Base-by-base conservation (phyloP, 2,113 vertebrate genomes). In the Spilogale gracilis region DNA sequence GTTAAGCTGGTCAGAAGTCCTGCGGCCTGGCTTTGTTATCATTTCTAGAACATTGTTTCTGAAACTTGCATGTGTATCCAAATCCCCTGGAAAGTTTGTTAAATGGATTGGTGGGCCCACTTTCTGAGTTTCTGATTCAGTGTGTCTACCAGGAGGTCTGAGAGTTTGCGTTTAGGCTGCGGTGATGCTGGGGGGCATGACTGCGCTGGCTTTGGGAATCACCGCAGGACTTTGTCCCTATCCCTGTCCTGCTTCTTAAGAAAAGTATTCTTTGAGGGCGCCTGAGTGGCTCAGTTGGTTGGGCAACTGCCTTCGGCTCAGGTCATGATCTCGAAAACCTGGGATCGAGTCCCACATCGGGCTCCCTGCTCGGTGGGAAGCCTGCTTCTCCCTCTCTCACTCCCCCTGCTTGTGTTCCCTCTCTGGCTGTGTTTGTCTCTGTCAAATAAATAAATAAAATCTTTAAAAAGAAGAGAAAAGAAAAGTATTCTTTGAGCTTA, bases 141-240 rank as follows among this genome's bases (percentile, higher is more conserved):
- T 38, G 4, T 5, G 10, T 76, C 83, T 52, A 11, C 27, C 1
- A 10, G 60, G 9, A 67, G 20, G 7, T 71, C 56, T 76, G 52
- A 81, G 61, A 82, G 52, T 50, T 52, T 9, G 6, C 12, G 6
- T 78, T 63, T 82, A 60, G n/a, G 5, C 17, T 23, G 3, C 21
- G 25, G 12, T n/a, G 67, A 3, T 79, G 3, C 30, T 54, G 32
- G 12, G 6, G 30, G 30, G 2, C 0, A 0, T 32, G 9, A 80
- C 83, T 32, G 38, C 30, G 58, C 13, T 14, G n/a, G 9, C 80
- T 88, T 76, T 20, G 48, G 85, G 43, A 79, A 63, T 45, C 50
- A 30, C 25, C 17, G 2, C 50, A 10, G 1, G 18, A 63, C 32
- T 81, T 76, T 25, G 56, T 18, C 50, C 76, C 27, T 58, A 0